A percentile compares a stretch with the other conserved stretches of the same genome.
Evolutionary conservation across 1,140 invertebrate species (phyloP).

Genomic region (Drosophila nigromelanica): DNA sequence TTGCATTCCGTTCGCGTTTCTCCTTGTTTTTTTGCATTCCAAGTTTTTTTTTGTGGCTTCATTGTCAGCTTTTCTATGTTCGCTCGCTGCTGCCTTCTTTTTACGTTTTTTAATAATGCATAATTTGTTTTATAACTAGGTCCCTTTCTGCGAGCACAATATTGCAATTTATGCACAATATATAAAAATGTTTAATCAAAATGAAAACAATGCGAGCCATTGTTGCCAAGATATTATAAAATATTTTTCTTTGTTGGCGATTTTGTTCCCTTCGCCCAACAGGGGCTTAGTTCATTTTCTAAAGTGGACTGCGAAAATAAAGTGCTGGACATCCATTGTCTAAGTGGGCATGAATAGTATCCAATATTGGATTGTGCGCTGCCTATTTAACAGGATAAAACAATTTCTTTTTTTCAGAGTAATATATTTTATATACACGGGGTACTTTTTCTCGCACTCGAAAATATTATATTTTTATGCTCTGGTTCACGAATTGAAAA

Average conservation of each 20-base stretch:
- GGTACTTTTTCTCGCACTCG: too few species aligned
- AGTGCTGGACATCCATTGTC: slow-evolving; percentile 59
- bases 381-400: too few species aligned
- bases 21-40: slow-evolving; percentile 31
- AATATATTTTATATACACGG: too few species aligned
- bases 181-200: slow-evolving; percentile 72
- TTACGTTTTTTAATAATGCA: slow-evolving; percentile 80
- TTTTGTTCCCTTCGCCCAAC: slow-evolving; percentile 19
- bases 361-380: slow-evolving; percentile 10
- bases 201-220: slow-evolving; percentile 75
- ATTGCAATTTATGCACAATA: slow-evolving; percentile 68
- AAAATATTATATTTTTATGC: too few species aligned
- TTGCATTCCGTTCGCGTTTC: slow-evolving; percentile 70
- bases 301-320: slow-evolving; percentile 48
- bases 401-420: too few species aligned
- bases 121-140: slow-evolving; percentile 79
- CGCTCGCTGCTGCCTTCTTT: slow-evolving; percentile 17
- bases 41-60: slow-evolving; percentile 77
- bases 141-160: slow-evolving; percentile 33
- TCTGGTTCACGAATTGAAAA: too few species aligned
- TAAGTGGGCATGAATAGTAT: slow-evolving; percentile 30
- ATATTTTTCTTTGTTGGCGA: slow-evolving; percentile 58
- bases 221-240: slow-evolving; percentile 76
- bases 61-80: slow-evolving; percentile 68
- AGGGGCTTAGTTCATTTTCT: slow-evolving; percentile 56